phyloP scores from a whole-genome alignment of 1,140 invertebrate species.

The Oncopodura yosiiana region DNA sequence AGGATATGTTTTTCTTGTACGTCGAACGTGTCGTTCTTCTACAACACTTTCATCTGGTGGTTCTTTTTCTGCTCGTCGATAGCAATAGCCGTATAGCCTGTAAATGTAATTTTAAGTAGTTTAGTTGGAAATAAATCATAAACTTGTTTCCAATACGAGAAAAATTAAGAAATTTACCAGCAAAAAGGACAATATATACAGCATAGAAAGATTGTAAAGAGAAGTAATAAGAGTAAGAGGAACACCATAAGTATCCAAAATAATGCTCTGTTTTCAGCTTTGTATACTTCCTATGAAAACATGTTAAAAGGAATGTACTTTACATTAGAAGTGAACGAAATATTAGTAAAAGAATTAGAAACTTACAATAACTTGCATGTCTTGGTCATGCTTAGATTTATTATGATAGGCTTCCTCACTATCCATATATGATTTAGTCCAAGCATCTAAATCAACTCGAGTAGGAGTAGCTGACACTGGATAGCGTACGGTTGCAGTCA shows the following conservation, averaged over 20 bases:
- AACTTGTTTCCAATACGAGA: constrained; percentile 5
- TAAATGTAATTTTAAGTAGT: not conserved
- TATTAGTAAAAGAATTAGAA: not conserved
- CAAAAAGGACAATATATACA: constrained; percentile 34
- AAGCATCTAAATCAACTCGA: constrained; percentile 22
- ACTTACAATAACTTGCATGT: not conserved
- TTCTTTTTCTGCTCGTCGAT: not conserved
- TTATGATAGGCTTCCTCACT: not conserved
- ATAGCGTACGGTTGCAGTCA: constrained; percentile 27
- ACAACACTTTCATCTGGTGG: constrained; percentile 6
- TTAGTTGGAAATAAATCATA: not conserved
- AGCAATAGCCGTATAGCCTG: not conserved
- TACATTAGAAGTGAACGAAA: not conserved
- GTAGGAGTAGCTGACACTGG: constrained; percentile 16
- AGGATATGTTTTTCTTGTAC: constrained; percentile 19
- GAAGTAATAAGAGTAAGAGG: constrained; percentile 24
- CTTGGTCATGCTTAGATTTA: not conserved
- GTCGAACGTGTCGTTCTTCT: not conserved
- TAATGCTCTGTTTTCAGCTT: constrained; percentile 29
- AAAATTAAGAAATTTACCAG: too few relatives aligned
- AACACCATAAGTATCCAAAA: constrained; percentile 33
- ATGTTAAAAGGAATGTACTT: not conserved
- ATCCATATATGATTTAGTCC: constrained; percentile 13
- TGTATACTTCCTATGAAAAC: constrained; percentile 18
- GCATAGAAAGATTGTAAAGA: constrained; percentile 28